A percentile compares a stretch with the other conserved stretches of the same genome.
Evolutionary conservation across 2,888 invertebrate species (phyloP).

Genomic region (Hofmannophila pseudospretella): DNA sequence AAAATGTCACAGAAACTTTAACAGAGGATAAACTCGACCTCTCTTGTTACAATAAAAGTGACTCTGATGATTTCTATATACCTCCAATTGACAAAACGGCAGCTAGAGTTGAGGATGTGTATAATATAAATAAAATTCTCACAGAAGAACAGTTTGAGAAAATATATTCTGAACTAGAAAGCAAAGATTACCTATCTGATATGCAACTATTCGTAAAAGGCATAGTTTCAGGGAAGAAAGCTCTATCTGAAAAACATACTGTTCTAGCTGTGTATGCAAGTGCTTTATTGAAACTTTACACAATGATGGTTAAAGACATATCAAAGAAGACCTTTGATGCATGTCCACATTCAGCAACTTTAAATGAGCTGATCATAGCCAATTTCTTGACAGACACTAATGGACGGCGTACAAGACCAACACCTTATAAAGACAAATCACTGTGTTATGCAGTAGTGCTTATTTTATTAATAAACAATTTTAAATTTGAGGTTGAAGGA

Average conservation of each 20-base stretch:
- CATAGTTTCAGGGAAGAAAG: constrained; percentile 22
- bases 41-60: constrained; percentile 40
- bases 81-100: constrained; percentile 73
- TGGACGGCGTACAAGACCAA: constrained; percentile 38
- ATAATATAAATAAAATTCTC: constrained; percentile 60
- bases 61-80: constrained; percentile 62
- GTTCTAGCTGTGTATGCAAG: constrained; percentile 52
- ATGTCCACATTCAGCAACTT: constrained; percentile 40
- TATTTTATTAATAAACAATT: constrained; percentile 50
- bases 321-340: constrained; percentile 38
- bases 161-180: constrained; percentile 43
- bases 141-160: constrained; percentile 51
- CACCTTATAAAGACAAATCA: constrained; percentile 52
- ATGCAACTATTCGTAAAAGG: constrained; percentile 36
- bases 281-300: constrained; percentile 35
- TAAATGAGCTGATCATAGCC: constrained; percentile 45
- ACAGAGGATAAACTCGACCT: constrained; percentile 50
- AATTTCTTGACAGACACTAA: constrained; percentile 39
- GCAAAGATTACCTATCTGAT: constrained; percentile 33
- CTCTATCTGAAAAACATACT: constrained; percentile 27
- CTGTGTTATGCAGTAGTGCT: constrained; percentile 58
- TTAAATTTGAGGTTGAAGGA: constrained; percentile 44
- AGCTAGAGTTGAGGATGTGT: constrained; percentile 57
- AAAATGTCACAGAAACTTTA: constrained; percentile 64
- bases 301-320: constrained; percentile 34